These are phyloP conservation scores for Leucosticte australis DNA, from an alignment of 2,113 vertebrate species.

Conservation along the genomic window DNA sequence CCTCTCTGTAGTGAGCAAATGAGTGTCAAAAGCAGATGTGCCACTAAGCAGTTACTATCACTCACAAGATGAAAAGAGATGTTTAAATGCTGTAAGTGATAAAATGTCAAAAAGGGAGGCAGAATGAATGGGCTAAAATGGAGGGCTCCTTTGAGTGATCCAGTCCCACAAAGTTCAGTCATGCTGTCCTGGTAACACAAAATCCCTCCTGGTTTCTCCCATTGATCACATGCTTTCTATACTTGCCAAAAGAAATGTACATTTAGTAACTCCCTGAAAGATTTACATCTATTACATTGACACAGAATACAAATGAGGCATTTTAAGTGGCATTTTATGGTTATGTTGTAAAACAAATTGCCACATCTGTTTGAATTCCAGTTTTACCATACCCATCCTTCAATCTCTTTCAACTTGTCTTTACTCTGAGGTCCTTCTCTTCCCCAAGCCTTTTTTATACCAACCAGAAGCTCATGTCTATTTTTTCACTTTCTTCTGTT, in stretches of 20 bases:
- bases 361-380: constrained; percentile 9
- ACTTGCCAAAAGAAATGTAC: constrained; percentile 19
- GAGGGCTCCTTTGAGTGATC: neutral
- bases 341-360: constrained; percentile 14
- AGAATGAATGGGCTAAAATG: neutral
- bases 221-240: constrained; percentile 17
- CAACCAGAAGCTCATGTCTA: neutral
- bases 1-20: neutral
- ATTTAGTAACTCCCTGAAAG: constrained; percentile 43
- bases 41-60: neutral
- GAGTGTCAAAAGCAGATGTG: neutral
- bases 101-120: neutral
- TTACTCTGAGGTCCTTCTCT: neutral
- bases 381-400: neutral
- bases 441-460: neutral
- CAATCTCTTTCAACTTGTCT: neutral
- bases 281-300: constrained; percentile 40
- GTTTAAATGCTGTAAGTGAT: neutral
- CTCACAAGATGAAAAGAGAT: neutral
- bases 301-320: constrained; percentile 44
- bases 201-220: neutral
- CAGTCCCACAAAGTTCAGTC: neutral
- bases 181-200: neutral
- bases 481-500: constrained; percentile 73
- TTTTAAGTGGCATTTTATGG: constrained; percentile 43